These are phyloP conservation scores for Nemotelus pantherinus DNA, from an alignment of 2,888 invertebrate genomes.

Conservation along the genomic window DNA sequence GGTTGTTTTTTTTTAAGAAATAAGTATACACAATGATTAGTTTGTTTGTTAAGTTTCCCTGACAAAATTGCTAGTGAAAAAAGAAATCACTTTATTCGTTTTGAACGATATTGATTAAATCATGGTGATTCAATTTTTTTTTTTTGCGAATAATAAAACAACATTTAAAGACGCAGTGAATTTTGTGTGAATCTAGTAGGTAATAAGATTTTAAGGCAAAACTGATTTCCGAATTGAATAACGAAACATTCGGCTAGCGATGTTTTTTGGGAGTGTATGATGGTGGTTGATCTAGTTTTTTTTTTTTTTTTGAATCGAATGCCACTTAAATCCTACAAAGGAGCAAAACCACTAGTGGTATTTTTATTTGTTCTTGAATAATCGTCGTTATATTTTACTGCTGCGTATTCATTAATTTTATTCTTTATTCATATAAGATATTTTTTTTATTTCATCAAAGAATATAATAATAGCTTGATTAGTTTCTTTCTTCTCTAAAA, in stretches of 20 bases:
- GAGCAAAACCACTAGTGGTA: slow-evolving; percentile 32
- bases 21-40: too few relatives aligned
- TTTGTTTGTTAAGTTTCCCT: too few relatives aligned
- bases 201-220: too few relatives aligned
- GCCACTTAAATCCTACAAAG: slow-evolving; percentile 31
- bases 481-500: slow-evolving; percentile 37
- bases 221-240: too few relatives aligned
- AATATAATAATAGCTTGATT: slow-evolving; percentile 43
- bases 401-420: slow-evolving; percentile 27
- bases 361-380: slow-evolving; percentile 23
- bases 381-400: slow-evolving; percentile 26
- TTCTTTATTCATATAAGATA: slow-evolving; percentile 29
- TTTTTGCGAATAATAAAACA: too few relatives aligned
- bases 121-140: too few relatives aligned
- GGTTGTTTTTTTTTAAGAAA: background rate
- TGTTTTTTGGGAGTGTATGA: background rate
- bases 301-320: slow-evolving; percentile 3
- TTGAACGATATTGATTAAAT: too few relatives aligned
- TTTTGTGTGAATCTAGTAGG: too few relatives aligned
- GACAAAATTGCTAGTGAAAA: too few relatives aligned
- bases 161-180: too few relatives aligned
- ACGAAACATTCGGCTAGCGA: too few relatives aligned
- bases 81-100: too few relatives aligned
- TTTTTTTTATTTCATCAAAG: slow-evolving; percentile 33
- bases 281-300: slow-evolving; percentile 2